These are phyloP conservation scores for Zhuqinia jingwanae DNA, from an alignment of 2,888 invertebrate species.

Conservation along the genomic window DNA sequence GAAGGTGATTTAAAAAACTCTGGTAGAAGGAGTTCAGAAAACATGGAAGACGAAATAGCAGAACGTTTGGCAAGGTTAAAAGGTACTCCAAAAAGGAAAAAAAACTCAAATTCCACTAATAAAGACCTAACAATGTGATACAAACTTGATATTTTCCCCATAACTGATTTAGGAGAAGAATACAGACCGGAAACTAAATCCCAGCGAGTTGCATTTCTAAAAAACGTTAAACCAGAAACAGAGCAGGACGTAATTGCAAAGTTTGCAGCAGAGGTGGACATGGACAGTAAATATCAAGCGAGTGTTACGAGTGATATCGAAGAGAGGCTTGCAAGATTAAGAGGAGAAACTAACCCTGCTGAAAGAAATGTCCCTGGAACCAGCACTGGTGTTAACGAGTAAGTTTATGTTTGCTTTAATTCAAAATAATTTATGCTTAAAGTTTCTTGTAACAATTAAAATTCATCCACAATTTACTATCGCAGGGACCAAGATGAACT, in stretches of 20 bases:
- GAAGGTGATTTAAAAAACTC: not conserved
- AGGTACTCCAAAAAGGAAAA: constrained; percentile 81
- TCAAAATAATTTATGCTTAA: not conserved
- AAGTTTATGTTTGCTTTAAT: not conserved
- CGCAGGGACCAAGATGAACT: constrained; percentile 73
- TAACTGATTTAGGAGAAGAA: constrained; percentile 19
- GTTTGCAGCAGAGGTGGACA: constrained; percentile 81
- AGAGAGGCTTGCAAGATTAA: constrained; percentile 81
- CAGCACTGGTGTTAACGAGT: not conserved
- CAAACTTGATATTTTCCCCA: too few species aligned
- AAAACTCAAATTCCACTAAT: too few species aligned
- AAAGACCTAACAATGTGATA: too few species aligned
- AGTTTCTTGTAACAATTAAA: not conserved
- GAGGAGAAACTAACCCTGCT: constrained; percentile 24
- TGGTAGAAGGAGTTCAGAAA: constrained; percentile 61
- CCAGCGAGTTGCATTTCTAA: not conserved
- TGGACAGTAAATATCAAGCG: constrained; percentile 72
- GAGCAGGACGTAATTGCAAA: constrained; percentile 86
- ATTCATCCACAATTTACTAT: not conserved
- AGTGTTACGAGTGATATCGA: constrained; percentile 82
- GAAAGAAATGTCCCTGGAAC: not conserved
- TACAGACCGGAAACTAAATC: constrained; percentile 28
- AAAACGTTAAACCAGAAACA: constrained; percentile 85
- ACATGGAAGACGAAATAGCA: constrained; percentile 81
- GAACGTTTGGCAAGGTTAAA: constrained; percentile 82